These are phyloP conservation scores for Drosophila sucinea DNA, from an alignment of 1,140 invertebrate species.

Conservation along the genomic window DNA sequence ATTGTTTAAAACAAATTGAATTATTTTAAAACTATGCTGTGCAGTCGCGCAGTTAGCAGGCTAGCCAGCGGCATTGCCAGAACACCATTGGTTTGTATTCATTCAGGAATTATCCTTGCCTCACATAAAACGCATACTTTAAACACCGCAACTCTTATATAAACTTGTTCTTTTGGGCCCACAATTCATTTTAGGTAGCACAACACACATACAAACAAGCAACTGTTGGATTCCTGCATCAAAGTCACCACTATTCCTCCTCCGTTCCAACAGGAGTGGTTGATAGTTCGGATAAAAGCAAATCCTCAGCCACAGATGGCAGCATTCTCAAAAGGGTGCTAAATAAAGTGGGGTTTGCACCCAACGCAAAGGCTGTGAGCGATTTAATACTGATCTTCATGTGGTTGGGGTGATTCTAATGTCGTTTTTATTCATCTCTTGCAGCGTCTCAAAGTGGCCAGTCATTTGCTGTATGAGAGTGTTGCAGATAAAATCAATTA, in stretches of 20 bases:
- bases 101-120: accelerated
- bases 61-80: constrained; percentile 34
- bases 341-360: constrained; percentile 76
- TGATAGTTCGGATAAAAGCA: constrained; percentile 45
- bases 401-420: background rate
- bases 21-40: constrained; percentile 53
- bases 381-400: background rate
- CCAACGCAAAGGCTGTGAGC: constrained; percentile 75
- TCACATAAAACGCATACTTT: background rate
- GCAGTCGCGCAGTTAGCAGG: constrained; percentile 53
- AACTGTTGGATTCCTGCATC: constrained; percentile 15
- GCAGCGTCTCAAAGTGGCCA: constrained; percentile 85
- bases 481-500: constrained; percentile 87
- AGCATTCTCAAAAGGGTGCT: constrained; percentile 75
- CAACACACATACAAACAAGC: constrained; percentile 43
- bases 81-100: constrained; percentile 36
- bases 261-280: constrained; percentile 46
- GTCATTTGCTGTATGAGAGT: constrained; percentile 87
- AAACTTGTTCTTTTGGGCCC: constrained; percentile 39
- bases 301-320: constrained; percentile 45
- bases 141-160: constrained; percentile 57
- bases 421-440: constrained; percentile 34
- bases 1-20: constrained; percentile 37
- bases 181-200: constrained; percentile 38
- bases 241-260: constrained; percentile 57